These are phyloP conservation scores for Tenthredo notha DNA, from an alignment of 2,888 invertebrate genomes.

Conservation along the genomic window DNA sequence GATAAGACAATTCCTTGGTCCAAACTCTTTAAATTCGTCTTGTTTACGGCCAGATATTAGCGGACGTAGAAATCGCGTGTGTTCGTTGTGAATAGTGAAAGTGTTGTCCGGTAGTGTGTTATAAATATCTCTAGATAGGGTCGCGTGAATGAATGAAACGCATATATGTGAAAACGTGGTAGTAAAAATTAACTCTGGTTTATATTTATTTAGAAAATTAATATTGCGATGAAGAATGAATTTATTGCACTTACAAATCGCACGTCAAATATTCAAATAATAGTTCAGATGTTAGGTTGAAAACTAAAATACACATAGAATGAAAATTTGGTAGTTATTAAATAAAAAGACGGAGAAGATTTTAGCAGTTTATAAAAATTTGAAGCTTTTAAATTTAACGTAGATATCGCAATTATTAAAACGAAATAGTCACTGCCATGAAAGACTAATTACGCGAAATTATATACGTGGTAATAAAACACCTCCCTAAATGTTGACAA, in stretches of 20 bases:
- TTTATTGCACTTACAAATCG: background rate
- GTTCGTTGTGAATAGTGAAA: constrained; percentile 42
- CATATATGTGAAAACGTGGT: background rate
- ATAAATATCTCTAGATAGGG: constrained; percentile 6
- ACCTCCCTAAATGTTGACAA: background rate
- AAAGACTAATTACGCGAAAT: background rate
- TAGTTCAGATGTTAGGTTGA: background rate
- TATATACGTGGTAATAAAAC: background rate
- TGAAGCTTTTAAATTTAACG: background rate
- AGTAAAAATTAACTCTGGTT: background rate
- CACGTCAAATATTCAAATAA: background rate
- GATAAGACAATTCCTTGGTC: background rate
- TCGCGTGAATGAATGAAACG: constrained; percentile 28
- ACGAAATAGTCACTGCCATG: background rate
- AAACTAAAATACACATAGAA: background rate
- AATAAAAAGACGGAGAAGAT: background rate
- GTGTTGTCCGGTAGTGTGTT: constrained; percentile 29
- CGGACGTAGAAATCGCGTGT: background rate
- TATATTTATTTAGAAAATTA: background rate
- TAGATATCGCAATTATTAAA: background rate
- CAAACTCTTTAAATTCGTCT: background rate
- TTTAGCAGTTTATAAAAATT: background rate
- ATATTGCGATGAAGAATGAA: background rate
- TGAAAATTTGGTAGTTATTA: background rate
- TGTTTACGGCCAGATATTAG: too few species aligned